A percentile compares a stretch with the other conserved stretches of the same genome.
phyloP scores from a whole-genome alignment of 2,888 invertebrate genomes.

The Drosophila barbarae region DNA sequence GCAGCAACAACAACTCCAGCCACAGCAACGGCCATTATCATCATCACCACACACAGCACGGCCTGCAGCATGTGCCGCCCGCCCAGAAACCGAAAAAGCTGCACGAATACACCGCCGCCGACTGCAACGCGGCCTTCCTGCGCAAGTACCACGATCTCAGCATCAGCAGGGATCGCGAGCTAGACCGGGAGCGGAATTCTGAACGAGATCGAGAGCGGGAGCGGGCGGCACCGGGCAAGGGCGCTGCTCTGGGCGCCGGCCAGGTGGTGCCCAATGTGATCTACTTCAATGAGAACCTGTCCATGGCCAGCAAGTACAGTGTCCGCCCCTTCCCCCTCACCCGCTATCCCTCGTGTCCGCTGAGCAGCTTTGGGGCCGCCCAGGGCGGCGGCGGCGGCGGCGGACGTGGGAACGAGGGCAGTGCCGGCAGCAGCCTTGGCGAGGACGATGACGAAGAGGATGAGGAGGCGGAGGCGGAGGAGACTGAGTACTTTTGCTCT shows the following conservation, averaged over 20 bases:
- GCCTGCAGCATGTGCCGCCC: slow-evolving; percentile 19
- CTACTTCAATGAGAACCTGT: slow-evolving; percentile 80
- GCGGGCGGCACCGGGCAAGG: slow-evolving; percentile 11
- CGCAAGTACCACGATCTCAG: slow-evolving; percentile 77
- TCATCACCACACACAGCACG: slow-evolving; percentile 15
- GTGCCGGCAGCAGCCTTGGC: slow-evolving; percentile 58
- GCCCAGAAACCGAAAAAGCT: slow-evolving; percentile 76
- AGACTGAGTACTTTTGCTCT: slow-evolving; percentile 76
- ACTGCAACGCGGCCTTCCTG: slow-evolving; percentile 75
- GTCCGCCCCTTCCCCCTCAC: slow-evolving; percentile 69
- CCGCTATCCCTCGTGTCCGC: slow-evolving; percentile 68
- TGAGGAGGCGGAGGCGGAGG: slow-evolving; percentile 66
- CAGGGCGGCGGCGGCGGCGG: neutral
- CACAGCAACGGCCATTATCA: slow-evolving; percentile 14
- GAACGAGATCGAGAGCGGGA: slow-evolving; percentile 33
- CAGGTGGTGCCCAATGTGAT: slow-evolving; percentile 67
- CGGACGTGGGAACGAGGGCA: slow-evolving; percentile 28
- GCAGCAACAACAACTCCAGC: slow-evolving; percentile 18
- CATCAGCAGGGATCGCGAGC: slow-evolving; percentile 39
- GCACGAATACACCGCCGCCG: slow-evolving; percentile 77
- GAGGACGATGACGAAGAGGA: slow-evolving; percentile 43
- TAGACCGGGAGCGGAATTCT: slow-evolving; percentile 27
- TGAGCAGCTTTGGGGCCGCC: slow-evolving; percentile 57
- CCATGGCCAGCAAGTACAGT: slow-evolving; percentile 79
- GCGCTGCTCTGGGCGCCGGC: slow-evolving; percentile 15